Evolutionary conservation across 1,140 invertebrate genomes (phyloP).

Genomic region (Aporrectodea caliginosa): DNA sequence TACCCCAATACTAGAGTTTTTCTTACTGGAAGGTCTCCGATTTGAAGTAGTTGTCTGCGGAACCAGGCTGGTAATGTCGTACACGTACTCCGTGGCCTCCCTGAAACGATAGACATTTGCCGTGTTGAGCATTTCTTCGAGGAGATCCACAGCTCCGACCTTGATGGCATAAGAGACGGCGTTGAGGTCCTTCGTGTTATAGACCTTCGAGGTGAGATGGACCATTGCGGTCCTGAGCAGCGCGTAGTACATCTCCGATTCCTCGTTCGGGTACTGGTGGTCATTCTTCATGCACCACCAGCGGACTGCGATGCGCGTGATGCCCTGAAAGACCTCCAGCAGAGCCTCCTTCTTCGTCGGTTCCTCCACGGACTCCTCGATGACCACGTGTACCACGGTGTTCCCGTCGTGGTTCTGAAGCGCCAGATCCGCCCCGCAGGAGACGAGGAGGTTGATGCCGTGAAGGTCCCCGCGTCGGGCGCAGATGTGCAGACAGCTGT

Average conservation of each 20-base stretch:
- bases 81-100: neutral
- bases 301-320: constrained; percentile 8
- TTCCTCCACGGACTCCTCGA: constrained; percentile 14
- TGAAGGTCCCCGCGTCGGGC: constrained; percentile 6
- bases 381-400: constrained; percentile 26
- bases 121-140: constrained; percentile 24
- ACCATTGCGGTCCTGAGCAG: constrained; percentile 25
- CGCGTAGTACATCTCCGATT: constrained; percentile 18
- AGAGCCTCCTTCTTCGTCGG: constrained; percentile 10
- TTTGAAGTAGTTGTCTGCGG: neutral
- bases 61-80: constrained; percentile 30
- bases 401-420: constrained; percentile 25
- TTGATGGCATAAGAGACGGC: constrained; percentile 19
- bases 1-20: neutral
- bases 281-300: constrained; percentile 33
- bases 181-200: constrained; percentile 15
- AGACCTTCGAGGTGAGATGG: constrained; percentile 23
- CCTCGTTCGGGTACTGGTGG: constrained; percentile 23
- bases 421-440: constrained; percentile 21
- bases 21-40: neutral
- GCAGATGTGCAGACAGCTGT: constrained; percentile 30
- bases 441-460: constrained; percentile 7
- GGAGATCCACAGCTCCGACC: constrained; percentile 17
- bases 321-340: constrained; percentile 17
- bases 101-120: constrained; percentile 19